Evolutionary conservation across 2,797 vertebrate species (phyloP), one percentile per base, ranked within the genome.

Genomic region (Pipistrellus pipistrellus): DNA sequence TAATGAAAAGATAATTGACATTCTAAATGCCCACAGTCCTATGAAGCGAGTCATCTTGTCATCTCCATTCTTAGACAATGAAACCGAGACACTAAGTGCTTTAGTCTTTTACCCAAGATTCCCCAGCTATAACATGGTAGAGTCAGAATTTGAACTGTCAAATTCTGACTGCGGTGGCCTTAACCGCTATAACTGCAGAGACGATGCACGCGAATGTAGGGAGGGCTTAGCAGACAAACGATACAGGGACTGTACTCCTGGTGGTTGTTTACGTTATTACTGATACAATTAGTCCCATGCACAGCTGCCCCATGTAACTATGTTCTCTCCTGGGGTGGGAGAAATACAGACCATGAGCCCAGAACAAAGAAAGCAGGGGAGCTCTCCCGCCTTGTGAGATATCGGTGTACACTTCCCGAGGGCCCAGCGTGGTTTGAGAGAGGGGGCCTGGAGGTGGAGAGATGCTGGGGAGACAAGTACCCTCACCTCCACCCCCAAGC

Each of bases 331-430:
- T 2, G 30, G 81, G 11, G 15, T 12, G n/a, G 51, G 30, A 13
- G 62, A 59, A 75, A 82, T 30, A 12, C 15, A 23, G n/a, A 32
- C 82, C 80, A 8, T 3, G 90, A 72, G 41, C 32, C 1, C 8
- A 75, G 62, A 87, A 91, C 92, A 83, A 94, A 96, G 92, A 66
- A 71, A 62, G 48, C 27, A 83, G 30, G 62, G 71, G 38, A 66
- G 51, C 12, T 78, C 80, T 66, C 64, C 30, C 18, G 35, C 20
- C 71, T 44, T 1, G 17, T 35, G 80, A 57, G 62, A 72, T 25
- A 32, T 32, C 59, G 17, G n/a, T n/a, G 8, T 18, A 25, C 8
- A 38, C 27, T 41, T 88, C 73, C 80, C 13, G 0, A 90, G 77
- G 77, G 87, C 66, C 83, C 82, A 13, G 46, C 0, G 2, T 48